Evolutionary conservation across 2,888 invertebrate genomes (phyloP).

Genomic region (Eremobia ochroleuca): DNA sequence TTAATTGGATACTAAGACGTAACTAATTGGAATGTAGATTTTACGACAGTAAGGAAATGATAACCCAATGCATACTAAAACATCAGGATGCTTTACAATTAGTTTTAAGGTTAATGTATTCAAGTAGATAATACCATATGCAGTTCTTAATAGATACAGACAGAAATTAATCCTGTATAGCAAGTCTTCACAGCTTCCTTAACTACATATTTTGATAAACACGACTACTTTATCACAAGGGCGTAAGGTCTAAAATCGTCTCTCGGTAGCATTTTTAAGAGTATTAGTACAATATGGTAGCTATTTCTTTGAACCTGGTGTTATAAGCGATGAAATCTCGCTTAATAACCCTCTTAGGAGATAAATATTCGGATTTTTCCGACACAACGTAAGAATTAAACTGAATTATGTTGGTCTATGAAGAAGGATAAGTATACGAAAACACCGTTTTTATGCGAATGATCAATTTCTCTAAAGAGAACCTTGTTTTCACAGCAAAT

Average conservation of each 20-base stretch:
- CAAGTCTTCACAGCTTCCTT: conserved; percentile 32
- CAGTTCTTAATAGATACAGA: conserved; percentile 32
- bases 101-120: conserved; percentile 41
- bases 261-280: conserved; percentile 40
- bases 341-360: conserved; percentile 73
- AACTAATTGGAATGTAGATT: conserved; percentile 7
- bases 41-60: background rate
- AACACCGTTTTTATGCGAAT: conserved; percentile 45
- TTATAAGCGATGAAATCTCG: conserved; percentile 68
- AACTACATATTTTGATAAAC: conserved; percentile 17
- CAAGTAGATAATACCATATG: conserved; percentile 35
- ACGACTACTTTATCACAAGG: conserved; percentile 4
- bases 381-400: conserved; percentile 70
- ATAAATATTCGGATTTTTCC: conserved; percentile 76
- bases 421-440: conserved; percentile 48
- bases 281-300: conserved; percentile 63
- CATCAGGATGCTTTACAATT: conserved; percentile 28
- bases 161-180: conserved; percentile 42
- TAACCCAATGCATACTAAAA: background rate
- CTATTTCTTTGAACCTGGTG: conserved; percentile 62
- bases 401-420: conserved; percentile 69
- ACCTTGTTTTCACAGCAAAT: background rate
- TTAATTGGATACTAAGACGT: background rate
- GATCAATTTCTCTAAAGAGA: conserved; percentile 2
- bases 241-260: conserved; percentile 6